Percentiles rank a stretch among this genome's conserved stretches.
phyloP scores from a whole-genome alignment of 2,113 vertebrate genomes.

The Echinops telfairi region DNA sequence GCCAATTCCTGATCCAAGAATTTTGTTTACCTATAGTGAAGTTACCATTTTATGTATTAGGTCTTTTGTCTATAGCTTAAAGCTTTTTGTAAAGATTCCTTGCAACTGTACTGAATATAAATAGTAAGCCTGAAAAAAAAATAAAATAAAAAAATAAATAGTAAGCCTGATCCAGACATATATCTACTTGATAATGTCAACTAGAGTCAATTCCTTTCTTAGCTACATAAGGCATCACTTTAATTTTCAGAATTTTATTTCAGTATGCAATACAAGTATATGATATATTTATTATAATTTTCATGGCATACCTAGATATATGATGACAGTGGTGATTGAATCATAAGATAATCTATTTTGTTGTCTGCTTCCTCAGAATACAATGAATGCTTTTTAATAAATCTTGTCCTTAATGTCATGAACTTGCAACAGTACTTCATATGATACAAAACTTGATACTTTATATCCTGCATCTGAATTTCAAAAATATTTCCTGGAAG shows the following conservation, averaged over 20 bases:
- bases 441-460: background rate
- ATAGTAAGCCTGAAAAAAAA: background rate
- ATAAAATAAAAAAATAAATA: no score
- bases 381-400: background rate
- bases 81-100: background rate
- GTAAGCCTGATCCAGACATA: background rate
- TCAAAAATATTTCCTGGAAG: constrained; percentile 5
- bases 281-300: background rate
- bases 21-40: background rate
- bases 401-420: background rate
- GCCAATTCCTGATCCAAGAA: background rate
- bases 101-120: background rate
- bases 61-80: background rate
- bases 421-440: background rate
- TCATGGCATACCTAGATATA: background rate
- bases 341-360: background rate
- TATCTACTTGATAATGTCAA: background rate
- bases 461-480: background rate
- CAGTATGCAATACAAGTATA: background rate
- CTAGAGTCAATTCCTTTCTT: background rate
- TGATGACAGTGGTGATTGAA: background rate
- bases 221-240: background rate
- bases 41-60: background rate
- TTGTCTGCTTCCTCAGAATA: background rate
- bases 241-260: constrained; percentile 25